These are phyloP conservation scores for Hoplodrina ambigua DNA, from an alignment of 2,888 invertebrate genomes.

Conservation along the genomic window DNA sequence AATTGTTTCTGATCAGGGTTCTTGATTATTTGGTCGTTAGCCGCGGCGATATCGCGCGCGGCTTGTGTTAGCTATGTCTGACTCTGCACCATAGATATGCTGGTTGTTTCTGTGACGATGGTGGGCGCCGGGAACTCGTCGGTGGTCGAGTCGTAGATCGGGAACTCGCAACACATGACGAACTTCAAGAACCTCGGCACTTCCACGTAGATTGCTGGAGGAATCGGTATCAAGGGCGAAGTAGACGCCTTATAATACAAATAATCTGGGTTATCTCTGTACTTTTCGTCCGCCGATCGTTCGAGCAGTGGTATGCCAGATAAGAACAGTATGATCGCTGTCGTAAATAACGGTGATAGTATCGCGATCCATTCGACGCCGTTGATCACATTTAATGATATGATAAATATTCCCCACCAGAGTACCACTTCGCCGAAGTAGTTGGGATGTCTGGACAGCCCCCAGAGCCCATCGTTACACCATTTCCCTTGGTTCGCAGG, in stretches of 20 bases:
- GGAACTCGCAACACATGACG: constrained; percentile 96
- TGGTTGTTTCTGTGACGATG: constrained; percentile 93
- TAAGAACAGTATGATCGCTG: constrained; percentile 96
- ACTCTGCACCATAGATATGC: constrained; percentile 92
- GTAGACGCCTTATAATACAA: constrained; percentile 96
- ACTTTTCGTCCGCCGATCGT: constrained; percentile 96
- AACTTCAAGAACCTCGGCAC: constrained; percentile 96
- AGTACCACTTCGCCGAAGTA: constrained; percentile 98
- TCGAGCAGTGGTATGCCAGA: constrained; percentile 97
- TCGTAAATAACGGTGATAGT: constrained; percentile 96
- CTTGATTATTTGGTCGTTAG: constrained; percentile 76
- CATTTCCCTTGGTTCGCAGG: constrained; percentile 97
- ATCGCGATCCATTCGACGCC: constrained; percentile 96
- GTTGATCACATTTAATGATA: constrained; percentile 96
- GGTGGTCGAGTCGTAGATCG: constrained; percentile 94
- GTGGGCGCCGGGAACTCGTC: constrained; percentile 92
- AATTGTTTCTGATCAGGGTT: constrained; percentile 83
- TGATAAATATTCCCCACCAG: constrained; percentile 98
- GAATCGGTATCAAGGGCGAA: constrained; percentile 96
- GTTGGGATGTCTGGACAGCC: constrained; percentile 97
- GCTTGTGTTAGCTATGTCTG: constrained; percentile 92
- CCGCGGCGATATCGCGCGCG: constrained; percentile 85
- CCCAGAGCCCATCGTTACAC: constrained; percentile 98
- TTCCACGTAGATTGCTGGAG: constrained; percentile 96
- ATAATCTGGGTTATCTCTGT: constrained; percentile 96